These are phyloP conservation scores for Gandaritis pyraliata DNA, from an alignment of 2,888 invertebrate genomes.

Conservation along the genomic window DNA sequence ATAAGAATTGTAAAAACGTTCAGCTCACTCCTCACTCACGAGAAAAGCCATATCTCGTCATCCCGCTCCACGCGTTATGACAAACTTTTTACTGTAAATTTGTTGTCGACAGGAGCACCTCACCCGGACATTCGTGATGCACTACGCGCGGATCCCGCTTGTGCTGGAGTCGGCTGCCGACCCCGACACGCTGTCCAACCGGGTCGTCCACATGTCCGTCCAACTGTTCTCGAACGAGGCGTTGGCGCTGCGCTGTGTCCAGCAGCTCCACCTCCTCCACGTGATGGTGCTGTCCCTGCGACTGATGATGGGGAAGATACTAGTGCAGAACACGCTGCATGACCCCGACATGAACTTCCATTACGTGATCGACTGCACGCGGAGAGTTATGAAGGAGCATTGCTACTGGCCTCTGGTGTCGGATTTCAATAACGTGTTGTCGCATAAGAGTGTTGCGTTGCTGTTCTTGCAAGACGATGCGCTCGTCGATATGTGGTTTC, in stretches of 20 bases:
- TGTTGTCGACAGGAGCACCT: constrained; percentile 89
- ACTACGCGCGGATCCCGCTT: constrained; percentile 97
- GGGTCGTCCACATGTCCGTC: constrained; percentile 98
- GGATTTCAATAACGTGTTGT: constrained; percentile 97
- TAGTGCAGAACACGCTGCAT: constrained; percentile 94
- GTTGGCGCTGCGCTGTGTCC: constrained; percentile 95
- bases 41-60: too few species aligned
- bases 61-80: too few species aligned
- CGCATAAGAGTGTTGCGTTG: constrained; percentile 95
- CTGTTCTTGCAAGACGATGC: constrained; percentile 95
- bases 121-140: constrained; percentile 96
- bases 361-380: constrained; percentile 96
- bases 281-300: constrained; percentile 94
- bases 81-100: too few species aligned
- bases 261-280: constrained; percentile 94
- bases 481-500: constrained; percentile 98
- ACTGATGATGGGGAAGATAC: constrained; percentile 97
- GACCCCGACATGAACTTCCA: constrained; percentile 92
- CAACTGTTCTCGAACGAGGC: constrained; percentile 98
- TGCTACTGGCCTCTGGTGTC: constrained; percentile 99
- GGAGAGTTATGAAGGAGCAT: constrained; percentile 97
- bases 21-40: too few species aligned
- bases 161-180: constrained; percentile 94
- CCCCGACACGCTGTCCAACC: constrained; percentile 96
- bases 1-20: too few species aligned